Percentiles rank a stretch among this genome's conserved stretches.
Conservation (phyloP, 2,888 invertebrate genomes). For the Hofmannophila pseudospretella region DNA sequence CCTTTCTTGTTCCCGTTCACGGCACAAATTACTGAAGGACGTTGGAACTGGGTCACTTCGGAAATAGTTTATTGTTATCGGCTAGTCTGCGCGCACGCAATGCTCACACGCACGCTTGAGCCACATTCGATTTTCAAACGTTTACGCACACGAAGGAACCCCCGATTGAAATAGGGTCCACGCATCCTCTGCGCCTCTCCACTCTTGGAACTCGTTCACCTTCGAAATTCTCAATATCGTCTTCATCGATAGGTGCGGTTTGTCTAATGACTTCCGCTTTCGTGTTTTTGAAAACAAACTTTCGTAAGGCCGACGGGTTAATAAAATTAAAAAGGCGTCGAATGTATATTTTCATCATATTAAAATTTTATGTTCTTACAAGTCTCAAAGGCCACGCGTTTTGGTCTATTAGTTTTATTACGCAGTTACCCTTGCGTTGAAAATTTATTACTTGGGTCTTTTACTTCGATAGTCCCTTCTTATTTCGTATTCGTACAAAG, state of each 20-base stretch:
- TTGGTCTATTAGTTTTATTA: constrained; percentile 67
- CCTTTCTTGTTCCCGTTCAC: constrained; percentile 76
- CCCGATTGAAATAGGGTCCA: constrained; percentile 56
- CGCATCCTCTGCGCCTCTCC: constrained; percentile 50
- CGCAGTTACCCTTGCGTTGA: constrained; percentile 65
- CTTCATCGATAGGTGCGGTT: constrained; percentile 34
- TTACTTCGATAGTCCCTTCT: constrained; percentile 50
- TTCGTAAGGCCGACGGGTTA: constrained; percentile 64
- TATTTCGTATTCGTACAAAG: constrained; percentile 32
- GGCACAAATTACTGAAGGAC: constrained; percentile 76
- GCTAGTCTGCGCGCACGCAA: constrained; percentile 70
- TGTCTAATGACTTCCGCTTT: constrained; percentile 62
- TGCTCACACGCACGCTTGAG: constrained; percentile 54
- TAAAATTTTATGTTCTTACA: constrained; percentile 47
- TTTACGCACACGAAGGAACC: constrained; percentile 52
- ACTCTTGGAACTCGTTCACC: constrained; percentile 58
- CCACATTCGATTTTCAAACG: constrained; percentile 57
- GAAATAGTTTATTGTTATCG: constrained; percentile 79
- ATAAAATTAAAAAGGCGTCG: constrained; percentile 65
- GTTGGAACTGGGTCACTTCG: constrained; percentile 76
- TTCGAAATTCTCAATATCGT: constrained; percentile 48
- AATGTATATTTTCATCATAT: constrained; percentile 58
- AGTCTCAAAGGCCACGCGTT: constrained; percentile 56
- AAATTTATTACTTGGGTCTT: constrained; percentile 43
- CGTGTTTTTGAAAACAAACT: constrained; percentile 45